phyloP scores from a whole-genome alignment of 1,140 invertebrate genomes.

The Cyclina sinensis region DNA sequence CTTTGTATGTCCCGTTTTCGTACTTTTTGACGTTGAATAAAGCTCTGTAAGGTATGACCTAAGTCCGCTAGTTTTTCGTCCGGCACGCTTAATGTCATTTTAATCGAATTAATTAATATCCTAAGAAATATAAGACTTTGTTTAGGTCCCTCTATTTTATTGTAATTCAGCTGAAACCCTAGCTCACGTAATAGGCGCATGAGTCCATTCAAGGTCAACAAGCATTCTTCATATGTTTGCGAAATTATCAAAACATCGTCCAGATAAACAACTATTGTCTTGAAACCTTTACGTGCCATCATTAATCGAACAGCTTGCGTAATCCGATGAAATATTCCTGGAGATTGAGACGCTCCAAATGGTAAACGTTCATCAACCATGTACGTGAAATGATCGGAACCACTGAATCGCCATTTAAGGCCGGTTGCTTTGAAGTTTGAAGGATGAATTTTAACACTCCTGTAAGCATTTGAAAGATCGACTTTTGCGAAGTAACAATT shows the following conservation, averaged over 20 bases:
- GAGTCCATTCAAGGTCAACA: neutral
- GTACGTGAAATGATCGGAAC: neutral
- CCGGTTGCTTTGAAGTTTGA: conserved; percentile 37
- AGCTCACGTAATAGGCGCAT: conserved; percentile 22
- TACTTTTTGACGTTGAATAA: neutral
- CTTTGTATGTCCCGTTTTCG: conserved; percentile 9
- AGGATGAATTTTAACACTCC: conserved; percentile 35
- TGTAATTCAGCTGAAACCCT: conserved; percentile 54
- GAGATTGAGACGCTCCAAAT: neutral
- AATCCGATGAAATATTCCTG: conserved; percentile 28
- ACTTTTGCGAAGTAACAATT: conserved; percentile 41
- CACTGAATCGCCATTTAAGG: conserved; percentile 36
- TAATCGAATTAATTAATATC: neutral
- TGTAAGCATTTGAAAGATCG: conserved; percentile 32
- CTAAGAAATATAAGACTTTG: conserved; percentile 33
- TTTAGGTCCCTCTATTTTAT: conserved; percentile 30
- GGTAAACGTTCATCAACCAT: conserved; percentile 13
- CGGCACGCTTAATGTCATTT: neutral
- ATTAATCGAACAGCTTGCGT: conserved; percentile 8
- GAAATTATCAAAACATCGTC: conserved; percentile 54
- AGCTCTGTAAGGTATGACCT: neutral
- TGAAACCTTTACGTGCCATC: neutral
- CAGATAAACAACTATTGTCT: conserved; percentile 9
- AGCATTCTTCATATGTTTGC: conserved; percentile 27
- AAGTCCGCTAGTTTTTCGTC: conserved; percentile 5